Evolutionary conservation across 2,797 vertebrate species (phyloP).

Genomic region (Vespertilio murinus): DNA sequence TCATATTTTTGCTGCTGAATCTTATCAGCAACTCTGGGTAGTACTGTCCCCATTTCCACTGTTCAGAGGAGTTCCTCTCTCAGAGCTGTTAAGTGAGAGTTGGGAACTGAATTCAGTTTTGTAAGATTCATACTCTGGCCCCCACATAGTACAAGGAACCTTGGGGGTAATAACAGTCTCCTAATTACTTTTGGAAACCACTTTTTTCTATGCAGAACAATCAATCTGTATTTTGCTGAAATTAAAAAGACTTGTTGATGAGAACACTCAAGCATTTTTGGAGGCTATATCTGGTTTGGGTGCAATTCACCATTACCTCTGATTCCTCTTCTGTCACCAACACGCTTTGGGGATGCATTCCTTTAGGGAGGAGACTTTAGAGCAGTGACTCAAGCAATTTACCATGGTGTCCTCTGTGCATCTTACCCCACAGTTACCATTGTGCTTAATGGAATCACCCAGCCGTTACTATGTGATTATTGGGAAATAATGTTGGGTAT

Average conservation of each 20-base stretch:
- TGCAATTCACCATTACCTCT: neutral
- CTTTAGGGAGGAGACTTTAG: neutral
- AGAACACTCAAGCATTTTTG: fast-evolving
- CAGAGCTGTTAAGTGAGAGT: neutral
- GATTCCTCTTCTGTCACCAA: neutral
- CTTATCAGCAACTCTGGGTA: neutral
- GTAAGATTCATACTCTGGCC: neutral
- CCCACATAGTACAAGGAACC: neutral
- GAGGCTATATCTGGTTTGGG: no score
- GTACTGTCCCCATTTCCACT: fast-evolving
- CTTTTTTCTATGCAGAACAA: neutral
- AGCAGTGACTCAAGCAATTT: neutral
- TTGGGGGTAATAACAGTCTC: neutral
- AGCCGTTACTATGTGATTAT: conserved; percentile 52
- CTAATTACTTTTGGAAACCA: neutral
- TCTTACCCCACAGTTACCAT: neutral
- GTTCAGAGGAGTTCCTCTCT: neutral
- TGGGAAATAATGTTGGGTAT: conserved; percentile 49
- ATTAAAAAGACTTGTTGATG: neutral
- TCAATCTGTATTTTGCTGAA: neutral
- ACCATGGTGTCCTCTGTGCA: neutral
- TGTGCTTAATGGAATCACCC: neutral
- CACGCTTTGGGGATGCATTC: neutral
- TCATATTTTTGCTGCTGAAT: neutral
- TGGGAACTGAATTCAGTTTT: neutral